Evolutionary conservation across 2,888 invertebrate genomes (phyloP).

Genomic region (Limenitis camilla): DNA sequence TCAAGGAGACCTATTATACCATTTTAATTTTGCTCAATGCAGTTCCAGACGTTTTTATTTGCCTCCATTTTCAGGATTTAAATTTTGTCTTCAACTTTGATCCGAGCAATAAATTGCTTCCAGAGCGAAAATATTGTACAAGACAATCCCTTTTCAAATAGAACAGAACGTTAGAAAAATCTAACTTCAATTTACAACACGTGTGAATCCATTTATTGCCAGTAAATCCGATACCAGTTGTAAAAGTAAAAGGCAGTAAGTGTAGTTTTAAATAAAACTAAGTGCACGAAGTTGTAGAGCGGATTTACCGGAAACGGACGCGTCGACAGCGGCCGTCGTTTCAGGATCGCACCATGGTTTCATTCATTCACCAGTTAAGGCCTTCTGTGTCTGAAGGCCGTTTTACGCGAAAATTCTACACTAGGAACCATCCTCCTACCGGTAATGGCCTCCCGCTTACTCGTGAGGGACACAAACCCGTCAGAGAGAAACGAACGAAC

Average conservation of each 20-base stretch:
- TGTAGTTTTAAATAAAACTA: conserved; percentile 55
- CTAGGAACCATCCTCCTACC: conserved; percentile 57
- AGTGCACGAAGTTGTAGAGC: conserved; percentile 67
- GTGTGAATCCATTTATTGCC: conserved; percentile 15
- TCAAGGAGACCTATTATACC: conserved; percentile 29
- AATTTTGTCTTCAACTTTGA: not conserved
- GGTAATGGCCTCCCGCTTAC: conserved; percentile 46
- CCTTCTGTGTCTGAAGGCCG: conserved; percentile 42
- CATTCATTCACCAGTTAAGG: conserved; percentile 68
- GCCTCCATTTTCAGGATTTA: not conserved
- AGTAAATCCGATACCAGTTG: conserved; percentile 19
- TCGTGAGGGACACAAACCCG: conserved; percentile 35
- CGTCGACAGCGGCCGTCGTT: conserved; percentile 70
- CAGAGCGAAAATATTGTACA: not conserved
- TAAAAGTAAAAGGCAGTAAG: conserved; percentile 25
- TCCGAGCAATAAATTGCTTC: not conserved
- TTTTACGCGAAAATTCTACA: conserved; percentile 69
- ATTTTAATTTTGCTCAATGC: conserved; percentile 21
- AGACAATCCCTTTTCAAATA: not conserved
- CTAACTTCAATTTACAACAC: conserved; percentile 10
- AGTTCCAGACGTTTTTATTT: conserved; percentile 6
- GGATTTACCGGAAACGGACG: conserved; percentile 71
- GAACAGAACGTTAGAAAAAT: conserved; percentile 15
- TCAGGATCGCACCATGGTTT: conserved; percentile 72
- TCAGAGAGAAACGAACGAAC: conserved; percentile 53